Conservation (phyloP, 2,797 vertebrate species). For the Alexandromys oeconomus region DNA sequence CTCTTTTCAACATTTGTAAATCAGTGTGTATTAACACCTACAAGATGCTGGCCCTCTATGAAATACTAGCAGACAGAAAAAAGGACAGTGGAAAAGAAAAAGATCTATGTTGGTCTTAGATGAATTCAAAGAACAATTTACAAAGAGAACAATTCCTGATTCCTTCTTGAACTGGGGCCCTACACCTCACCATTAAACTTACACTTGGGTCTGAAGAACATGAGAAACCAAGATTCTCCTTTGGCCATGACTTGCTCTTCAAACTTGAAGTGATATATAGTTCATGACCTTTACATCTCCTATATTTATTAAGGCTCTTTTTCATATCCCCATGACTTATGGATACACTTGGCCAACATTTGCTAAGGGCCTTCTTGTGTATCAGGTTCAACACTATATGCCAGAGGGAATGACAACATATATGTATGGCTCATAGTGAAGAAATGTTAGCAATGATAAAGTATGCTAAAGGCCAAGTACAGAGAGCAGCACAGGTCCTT, state of each 20-base stretch:
- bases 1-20: slow-evolving; percentile 59
- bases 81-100: background rate
- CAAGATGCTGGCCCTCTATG: background rate
- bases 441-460: background rate
- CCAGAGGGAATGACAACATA: background rate
- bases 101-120: background rate
- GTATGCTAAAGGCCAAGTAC: background rate
- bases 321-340: slow-evolving; percentile 18
- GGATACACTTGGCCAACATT: slow-evolving; percentile 64
- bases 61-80: background rate
- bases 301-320: slow-evolving; percentile 58
- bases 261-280: background rate
- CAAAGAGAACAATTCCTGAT: background rate
- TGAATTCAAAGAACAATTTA: slow-evolving; percentile 22
- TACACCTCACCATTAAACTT: background rate
- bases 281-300: background rate
- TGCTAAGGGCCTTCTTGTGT: slow-evolving; percentile 13
- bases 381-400: background rate
- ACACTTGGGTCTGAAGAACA: background rate
- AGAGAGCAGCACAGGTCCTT: background rate
- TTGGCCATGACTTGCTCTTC: background rate
- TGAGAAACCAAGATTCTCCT: background rate
- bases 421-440: background rate
- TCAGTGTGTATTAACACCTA: slow-evolving; percentile 1
- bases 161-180: background rate